Base-by-base conservation (phyloP, 2,888 invertebrate species). In the Acronicta aceris region DNA sequence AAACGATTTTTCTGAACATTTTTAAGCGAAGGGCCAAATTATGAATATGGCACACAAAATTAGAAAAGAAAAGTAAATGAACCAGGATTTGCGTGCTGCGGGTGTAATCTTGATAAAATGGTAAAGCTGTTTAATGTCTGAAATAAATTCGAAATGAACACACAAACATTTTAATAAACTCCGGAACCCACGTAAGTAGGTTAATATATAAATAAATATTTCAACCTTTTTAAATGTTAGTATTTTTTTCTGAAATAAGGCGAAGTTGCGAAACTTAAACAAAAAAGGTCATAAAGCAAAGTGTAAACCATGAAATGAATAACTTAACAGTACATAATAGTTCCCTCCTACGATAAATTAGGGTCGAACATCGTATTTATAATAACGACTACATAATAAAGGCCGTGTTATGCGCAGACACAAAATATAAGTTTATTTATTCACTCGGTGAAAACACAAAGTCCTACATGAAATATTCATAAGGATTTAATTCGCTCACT, bases 381-480 rank as follows among this genome's bases (percentile, higher is more conserved):
- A 61, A 51, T 43, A 67, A 45, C 54, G 38, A 76, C 40, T 38
- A 64, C 53, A 52, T 60, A 67, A 64, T 59, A 59, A 52, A 65
- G 42, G 27, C 64, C 47, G 48, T 57, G 40, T 64, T 63, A 58
- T 65, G 57, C 59, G 49, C 16, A 38, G 46, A 52, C 65, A 69
- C 58, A 68, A 67, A 78, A 76, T 73, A 67, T 64, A 72, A 78
- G 67, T 77, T 63, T 80, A 74, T 78, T 76, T 76, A 74, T 68
- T 62, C 65, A 58, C 73, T 65, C 58, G 60, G 71, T 74, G 79
- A 79, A 74, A 82, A 78, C 74, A 71, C 71, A 74, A 69, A 75
- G 65, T 76, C 77, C 71, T 64, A 65, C 63, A 85, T 85, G 79
- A 83, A 86, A 83, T 87, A 86, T 87, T 85, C 87, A 87, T 86